Evolutionary conservation across 2,888 invertebrate species (phyloP).

Genomic region (Coelinius sp.): DNA sequence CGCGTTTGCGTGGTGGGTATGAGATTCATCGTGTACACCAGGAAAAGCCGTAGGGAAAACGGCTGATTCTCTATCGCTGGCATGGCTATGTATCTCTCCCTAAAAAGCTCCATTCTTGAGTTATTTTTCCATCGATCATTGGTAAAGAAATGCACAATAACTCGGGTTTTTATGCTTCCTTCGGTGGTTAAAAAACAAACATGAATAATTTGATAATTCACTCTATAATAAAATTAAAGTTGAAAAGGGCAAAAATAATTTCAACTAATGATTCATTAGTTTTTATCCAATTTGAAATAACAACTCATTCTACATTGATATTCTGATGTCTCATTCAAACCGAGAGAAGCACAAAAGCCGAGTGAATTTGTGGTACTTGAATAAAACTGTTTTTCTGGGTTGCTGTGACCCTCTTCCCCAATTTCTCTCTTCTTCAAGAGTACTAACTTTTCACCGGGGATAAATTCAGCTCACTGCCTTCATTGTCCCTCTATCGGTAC

Average conservation of each 20-base stretch:
- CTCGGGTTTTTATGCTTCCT: neutral
- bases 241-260: neutral
- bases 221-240: neutral
- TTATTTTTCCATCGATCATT: neutral
- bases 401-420: conserved; percentile 2
- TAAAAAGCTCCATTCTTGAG: neutral
- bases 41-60: neutral
- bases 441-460: conserved; percentile 5
- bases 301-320: neutral
- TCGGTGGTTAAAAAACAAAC: neutral
- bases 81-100: conserved; percentile 1
- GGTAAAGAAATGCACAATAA: neutral
- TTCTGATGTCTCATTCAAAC: neutral
- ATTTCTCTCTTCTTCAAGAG: conserved; percentile 7
- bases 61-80: neutral
- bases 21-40: neutral
- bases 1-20: neutral
- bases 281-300: neutral
- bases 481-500: conserved; percentile 4
- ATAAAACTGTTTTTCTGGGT: conserved; percentile 17
- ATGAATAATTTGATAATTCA: neutral
- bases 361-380: conserved; percentile 3
- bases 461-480: conserved; percentile 16
- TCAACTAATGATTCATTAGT: neutral
- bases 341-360: neutral